phyloP scores from a whole-genome alignment of 2,888 invertebrate genomes.

The Leptarthrus brevirostris region DNA sequence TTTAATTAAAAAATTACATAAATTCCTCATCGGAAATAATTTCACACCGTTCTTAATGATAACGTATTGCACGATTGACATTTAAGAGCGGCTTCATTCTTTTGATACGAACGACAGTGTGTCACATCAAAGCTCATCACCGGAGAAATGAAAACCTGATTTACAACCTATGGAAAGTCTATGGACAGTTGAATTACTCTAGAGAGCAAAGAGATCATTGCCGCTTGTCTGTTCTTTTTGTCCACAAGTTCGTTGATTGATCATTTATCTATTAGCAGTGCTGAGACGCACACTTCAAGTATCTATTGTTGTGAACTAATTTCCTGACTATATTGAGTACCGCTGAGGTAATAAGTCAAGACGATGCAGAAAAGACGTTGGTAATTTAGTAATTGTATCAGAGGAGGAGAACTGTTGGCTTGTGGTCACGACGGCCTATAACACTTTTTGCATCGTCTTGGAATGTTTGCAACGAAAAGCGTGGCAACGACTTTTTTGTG shows the following conservation, averaged over 20 bases:
- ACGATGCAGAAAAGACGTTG: not conserved
- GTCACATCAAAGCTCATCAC: conserved; percentile 23
- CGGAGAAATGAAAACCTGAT: conserved; percentile 25
- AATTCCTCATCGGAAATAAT: conserved; percentile 23
- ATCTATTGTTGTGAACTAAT: conserved; percentile 24
- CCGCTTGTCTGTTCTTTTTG: conserved; percentile 18
- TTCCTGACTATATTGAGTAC: conserved; percentile 14
- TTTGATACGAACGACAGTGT: not conserved
- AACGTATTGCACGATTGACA: conserved; percentile 17
- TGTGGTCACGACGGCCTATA: conserved; percentile 14
- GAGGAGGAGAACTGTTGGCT: no score
- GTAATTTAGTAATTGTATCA: not conserved
- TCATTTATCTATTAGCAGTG: conserved; percentile 20
- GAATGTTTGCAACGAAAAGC: not conserved
- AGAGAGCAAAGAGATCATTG: not conserved
- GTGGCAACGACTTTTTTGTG: not conserved
- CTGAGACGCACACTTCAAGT: not conserved
- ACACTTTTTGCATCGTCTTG: conserved; percentile 8
- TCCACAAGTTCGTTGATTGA: conserved; percentile 8
- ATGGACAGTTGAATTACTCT: conserved; percentile 17
- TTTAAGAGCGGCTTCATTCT: not conserved
- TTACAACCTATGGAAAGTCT: not conserved
- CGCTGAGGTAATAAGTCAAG: not conserved
- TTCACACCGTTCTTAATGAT: conserved; percentile 38
- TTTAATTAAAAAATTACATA: conserved; percentile 33